A percentile compares a stretch with the other conserved stretches of the same genome.
Evolutionary conservation across 1,140 invertebrate species (phyloP).

Genomic region (Latrodectus geometricus): DNA sequence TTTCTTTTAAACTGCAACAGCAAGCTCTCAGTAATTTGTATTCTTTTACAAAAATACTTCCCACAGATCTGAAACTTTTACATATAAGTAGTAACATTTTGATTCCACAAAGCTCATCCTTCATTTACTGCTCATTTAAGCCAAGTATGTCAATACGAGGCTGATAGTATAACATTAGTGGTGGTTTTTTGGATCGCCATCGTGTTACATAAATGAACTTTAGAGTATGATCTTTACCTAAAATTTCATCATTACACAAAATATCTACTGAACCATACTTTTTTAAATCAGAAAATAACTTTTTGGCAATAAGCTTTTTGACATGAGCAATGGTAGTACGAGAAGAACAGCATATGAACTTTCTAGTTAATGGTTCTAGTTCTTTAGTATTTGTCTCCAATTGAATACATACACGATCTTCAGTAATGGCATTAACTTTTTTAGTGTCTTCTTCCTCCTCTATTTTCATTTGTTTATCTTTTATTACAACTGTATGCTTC

Average conservation of each 20-base stretch:
- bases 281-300: slow-evolving; percentile 32
- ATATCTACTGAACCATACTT: slow-evolving; percentile 50
- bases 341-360: slow-evolving; percentile 52
- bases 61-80: no score
- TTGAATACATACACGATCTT: slow-evolving; percentile 48
- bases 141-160: slow-evolving; percentile 34
- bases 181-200: slow-evolving; percentile 48
- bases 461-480: neutral
- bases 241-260: slow-evolving; percentile 51
- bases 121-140: slow-evolving; percentile 10
- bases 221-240: slow-evolving; percentile 53
- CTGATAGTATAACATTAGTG: slow-evolving; percentile 45
- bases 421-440: slow-evolving; percentile 21
- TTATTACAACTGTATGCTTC: neutral
- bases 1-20: no score
- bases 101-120: neutral
- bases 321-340: slow-evolving; percentile 47
- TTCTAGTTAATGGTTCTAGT: slow-evolving; percentile 17
- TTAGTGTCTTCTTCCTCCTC: neutral
- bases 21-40: no score
- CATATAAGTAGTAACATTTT: neutral
- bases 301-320: slow-evolving; percentile 51
- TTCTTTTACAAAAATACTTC: no score
- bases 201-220: slow-evolving; percentile 54
- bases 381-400: slow-evolving; percentile 40